A percentile compares a stretch with the other conserved stretches of the same genome.
Conservation (phyloP, 2,113 vertebrate genomes). For the Heliornis fulica region DNA sequence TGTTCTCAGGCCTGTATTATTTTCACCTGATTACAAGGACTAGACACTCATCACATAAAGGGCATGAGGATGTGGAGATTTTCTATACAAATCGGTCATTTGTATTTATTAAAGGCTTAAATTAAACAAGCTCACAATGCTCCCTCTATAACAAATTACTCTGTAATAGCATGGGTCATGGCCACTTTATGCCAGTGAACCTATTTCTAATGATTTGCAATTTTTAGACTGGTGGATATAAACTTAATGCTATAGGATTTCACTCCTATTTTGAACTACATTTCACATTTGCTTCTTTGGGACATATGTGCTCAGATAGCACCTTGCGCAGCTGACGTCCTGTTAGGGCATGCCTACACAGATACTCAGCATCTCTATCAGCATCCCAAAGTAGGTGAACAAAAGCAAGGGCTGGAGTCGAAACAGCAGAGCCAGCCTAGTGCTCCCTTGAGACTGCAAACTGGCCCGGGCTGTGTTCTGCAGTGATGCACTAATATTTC, state of each 20-base stretch:
- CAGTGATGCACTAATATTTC: neutral
- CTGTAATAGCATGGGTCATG: neutral
- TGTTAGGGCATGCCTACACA: neutral
- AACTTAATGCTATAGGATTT: neutral
- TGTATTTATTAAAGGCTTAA: neutral
- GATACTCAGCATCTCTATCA: neutral
- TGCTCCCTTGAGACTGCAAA: neutral
- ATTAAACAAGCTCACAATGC: neutral
- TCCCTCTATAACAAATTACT: neutral
- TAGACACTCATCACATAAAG: neutral
- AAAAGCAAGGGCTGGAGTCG: neutral
- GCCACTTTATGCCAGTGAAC: neutral
- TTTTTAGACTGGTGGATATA: neutral
- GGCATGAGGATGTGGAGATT: neutral
- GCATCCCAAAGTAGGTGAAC: neutral
- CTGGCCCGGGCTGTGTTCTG: neutral
- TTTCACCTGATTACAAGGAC: neutral
- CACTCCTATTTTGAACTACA: neutral
- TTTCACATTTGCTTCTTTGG: neutral
- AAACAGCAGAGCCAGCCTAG: neutral
- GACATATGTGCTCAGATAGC: neutral
- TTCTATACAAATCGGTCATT: neutral
- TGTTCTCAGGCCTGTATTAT: neutral
- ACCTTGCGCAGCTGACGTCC: neutral
- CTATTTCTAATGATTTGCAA: neutral